Percentiles rank a stretch among this genome's conserved stretches.
These are phyloP conservation scores for Leptopilina drosophilae DNA, from an alignment of 2,888 invertebrate species.

Conservation along the genomic window DNA sequence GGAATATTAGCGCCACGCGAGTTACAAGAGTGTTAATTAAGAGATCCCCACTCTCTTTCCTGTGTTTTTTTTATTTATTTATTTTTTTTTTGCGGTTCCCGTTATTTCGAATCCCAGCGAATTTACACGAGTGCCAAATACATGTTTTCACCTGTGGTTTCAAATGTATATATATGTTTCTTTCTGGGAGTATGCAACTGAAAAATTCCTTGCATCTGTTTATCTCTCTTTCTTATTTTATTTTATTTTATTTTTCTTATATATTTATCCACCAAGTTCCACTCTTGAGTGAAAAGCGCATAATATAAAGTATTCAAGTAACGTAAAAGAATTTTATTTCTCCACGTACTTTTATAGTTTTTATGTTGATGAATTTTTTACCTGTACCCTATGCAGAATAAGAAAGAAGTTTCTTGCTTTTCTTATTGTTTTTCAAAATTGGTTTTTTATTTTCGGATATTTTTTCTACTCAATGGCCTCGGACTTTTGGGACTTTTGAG, in stretches of 20 bases:
- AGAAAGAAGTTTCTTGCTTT: too few relatives aligned
- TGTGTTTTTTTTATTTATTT: too few relatives aligned
- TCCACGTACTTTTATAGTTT: neutral
- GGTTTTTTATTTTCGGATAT: too few relatives aligned
- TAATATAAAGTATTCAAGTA: conserved; percentile 5
- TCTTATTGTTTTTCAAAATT: too few relatives aligned
- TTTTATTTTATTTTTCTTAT: neutral
- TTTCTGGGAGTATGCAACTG: neutral
- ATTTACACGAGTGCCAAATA: conserved; percentile 25
- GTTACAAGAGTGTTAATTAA: conserved; percentile 39
- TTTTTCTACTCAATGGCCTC: too few relatives aligned
- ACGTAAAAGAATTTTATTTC: neutral
- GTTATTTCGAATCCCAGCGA: conserved; percentile 28
- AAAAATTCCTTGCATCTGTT: conserved; percentile 20
- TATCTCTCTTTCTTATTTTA: neutral
- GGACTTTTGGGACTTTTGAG: too few relatives aligned
- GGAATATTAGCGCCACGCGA: conserved; percentile 36
- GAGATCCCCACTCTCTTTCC: conserved; percentile 5
- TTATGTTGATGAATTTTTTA: neutral
- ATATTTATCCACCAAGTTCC: conserved; percentile 18
- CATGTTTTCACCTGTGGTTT: conserved; percentile 22
- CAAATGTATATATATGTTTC: conserved; percentile 7
- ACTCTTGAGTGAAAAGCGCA: neutral
- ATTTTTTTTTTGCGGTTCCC: conserved; percentile 2
- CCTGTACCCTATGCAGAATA: too few relatives aligned